phyloP scores from a whole-genome alignment of 2,888 invertebrate genomes.

The Lamellibrachia satsuma region DNA sequence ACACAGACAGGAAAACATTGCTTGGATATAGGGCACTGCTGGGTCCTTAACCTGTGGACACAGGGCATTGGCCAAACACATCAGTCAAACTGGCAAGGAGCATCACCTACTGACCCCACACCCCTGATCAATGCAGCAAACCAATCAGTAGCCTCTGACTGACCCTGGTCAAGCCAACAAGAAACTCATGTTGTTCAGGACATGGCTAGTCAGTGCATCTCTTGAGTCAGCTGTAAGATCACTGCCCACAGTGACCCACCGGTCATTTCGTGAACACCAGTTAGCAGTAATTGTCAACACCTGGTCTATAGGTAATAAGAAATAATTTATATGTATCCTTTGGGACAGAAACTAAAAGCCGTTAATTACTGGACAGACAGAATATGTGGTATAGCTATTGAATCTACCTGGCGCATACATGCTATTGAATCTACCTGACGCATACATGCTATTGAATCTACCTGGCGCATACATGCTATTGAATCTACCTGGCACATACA shows the following conservation, averaged over 20 bases:
- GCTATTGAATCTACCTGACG: no score
- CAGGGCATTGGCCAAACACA: not conserved
- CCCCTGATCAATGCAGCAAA: not conserved
- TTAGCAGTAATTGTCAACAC: not conserved
- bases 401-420: not conserved
- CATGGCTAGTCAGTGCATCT: not conserved
- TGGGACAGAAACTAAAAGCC: not conserved
- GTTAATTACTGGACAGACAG: not conserved
- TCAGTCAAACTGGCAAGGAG: not conserved
- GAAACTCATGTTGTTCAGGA: not conserved
- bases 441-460: no score
- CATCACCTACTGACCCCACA: not conserved
- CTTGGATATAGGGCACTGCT: not conserved
- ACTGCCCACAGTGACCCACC: not conserved
- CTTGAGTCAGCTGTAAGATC: no score
- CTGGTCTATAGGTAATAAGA: not conserved
- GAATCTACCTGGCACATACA: no score
- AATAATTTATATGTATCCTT: not conserved
- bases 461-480: no score
- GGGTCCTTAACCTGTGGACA: not conserved
- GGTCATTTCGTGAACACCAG: not conserved
- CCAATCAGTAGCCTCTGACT: not conserved
- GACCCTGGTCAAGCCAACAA: not conserved
- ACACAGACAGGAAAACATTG: not conserved
- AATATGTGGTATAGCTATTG: not conserved